phyloP scores from a whole-genome alignment of 2,113 vertebrate genomes.

The Taurulus bubalis region DNA sequence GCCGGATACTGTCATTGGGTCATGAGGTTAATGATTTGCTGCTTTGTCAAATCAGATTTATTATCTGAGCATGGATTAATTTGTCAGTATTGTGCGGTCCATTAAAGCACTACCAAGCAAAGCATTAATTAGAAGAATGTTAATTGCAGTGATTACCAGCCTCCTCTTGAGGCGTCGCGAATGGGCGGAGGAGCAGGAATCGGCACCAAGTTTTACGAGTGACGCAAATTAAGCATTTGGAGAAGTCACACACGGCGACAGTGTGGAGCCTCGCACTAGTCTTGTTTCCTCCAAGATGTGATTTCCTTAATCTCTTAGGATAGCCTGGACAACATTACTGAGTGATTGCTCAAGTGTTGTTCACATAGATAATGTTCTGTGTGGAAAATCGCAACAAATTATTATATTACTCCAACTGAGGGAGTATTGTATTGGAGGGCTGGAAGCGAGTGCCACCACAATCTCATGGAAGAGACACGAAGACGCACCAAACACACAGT shows the following conservation, averaged over 20 bases:
- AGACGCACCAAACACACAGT: constrained; percentile 35
- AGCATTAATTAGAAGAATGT: constrained; percentile 75
- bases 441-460: constrained; percentile 39
- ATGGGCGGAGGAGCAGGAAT: constrained; percentile 63
- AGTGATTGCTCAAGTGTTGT: constrained; percentile 67
- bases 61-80: constrained; percentile 79
- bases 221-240: constrained; percentile 41
- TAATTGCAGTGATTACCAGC: constrained; percentile 81
- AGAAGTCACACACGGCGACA: constrained; percentile 22
- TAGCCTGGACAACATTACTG: constrained; percentile 59
- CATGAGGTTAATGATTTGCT: constrained; percentile 76
- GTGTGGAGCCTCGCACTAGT: constrained; percentile 22
- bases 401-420: constrained; percentile 64
- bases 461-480: constrained; percentile 50
- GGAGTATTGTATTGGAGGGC: constrained; percentile 51
- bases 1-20: constrained; percentile 47
- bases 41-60: constrained; percentile 81
- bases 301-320: constrained; percentile 61
- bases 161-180: constrained; percentile 70
- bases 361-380: constrained; percentile 60
- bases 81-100: constrained; percentile 72
- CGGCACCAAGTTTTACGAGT: constrained; percentile 60
- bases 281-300: constrained; percentile 31
- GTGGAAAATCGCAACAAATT: constrained; percentile 64
- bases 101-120: constrained; percentile 74